Base-by-base conservation (phyloP, 2,797 vertebrate species). In the Delichon dasypus region DNA sequence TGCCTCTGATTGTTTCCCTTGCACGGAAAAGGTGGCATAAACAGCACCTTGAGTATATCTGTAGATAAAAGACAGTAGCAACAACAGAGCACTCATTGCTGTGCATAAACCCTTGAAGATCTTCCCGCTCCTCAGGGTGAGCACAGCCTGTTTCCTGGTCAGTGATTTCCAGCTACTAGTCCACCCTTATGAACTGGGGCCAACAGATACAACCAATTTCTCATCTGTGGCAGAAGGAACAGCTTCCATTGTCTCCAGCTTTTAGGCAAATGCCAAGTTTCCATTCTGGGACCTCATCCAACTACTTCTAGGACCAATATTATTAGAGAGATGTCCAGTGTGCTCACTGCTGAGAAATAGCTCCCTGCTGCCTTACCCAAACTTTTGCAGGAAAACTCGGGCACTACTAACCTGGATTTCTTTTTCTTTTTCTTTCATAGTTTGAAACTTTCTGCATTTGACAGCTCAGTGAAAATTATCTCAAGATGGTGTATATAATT, bases 221-320 rank as follows among this genome's bases (percentile, higher is more conserved):
- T 96, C 89, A 91, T 94, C 78, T 1, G 5, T 74, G 58, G 85
- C 94, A 93, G 93, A 72, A 94, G 78, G 65, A 96, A 85, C 72
- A 89, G 92, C 50, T 93, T 89, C 89, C 90, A 96, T 95, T 95
- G 93, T 96, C 78, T 92, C 44, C 44, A 78, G 29, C 40, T 62
- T 92, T 78, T 83, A 94, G 81, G 72, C n/a, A 85, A 94, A 94
- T 86, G 94, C 93, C 95, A 96, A 95, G 89, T 96, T 97, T 97
- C 94, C 93, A 84, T 32, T 89, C 90, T 80, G 94, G 93, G 93
- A 94, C 29, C 36, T 53, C 2, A 6, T 95, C 95, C 96, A 97
- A 79, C 48, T 68, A 58, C 66, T 88, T 95, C 90, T 93, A 90
- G 87, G 81, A 92, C 26, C 45, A 62, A 54, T 81, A 65, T 81